Conservation (phyloP, 2,888 invertebrate genomes). For the Synanthedon formicaeformis region DNA sequence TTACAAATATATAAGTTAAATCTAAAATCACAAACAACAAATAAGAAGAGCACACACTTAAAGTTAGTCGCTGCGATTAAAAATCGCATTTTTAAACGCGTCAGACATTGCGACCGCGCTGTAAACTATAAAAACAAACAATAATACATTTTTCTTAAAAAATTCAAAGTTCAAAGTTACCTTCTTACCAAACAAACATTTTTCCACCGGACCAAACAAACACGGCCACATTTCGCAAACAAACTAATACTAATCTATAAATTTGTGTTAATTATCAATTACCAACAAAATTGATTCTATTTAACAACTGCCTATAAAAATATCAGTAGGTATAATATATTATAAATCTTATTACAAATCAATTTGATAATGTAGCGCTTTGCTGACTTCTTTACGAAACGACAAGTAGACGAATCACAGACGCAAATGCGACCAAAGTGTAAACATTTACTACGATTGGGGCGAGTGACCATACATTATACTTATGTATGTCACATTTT, state of each 20-base stretch:
- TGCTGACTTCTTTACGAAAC: conserved; percentile 20
- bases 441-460: too few species aligned
- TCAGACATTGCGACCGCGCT: too few species aligned
- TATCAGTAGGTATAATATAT: conserved; percentile 19
- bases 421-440: too few species aligned
- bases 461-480: too few species aligned
- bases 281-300: conserved; percentile 60
- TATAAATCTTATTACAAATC: conserved; percentile 61
- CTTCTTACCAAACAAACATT: not conserved
- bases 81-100: too few species aligned
- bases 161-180: not conserved
- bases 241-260: not conserved
- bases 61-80: too few species aligned
- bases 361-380: conserved; percentile 27
- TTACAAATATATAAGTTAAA: too few species aligned
- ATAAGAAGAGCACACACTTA: too few species aligned
- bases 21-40: too few species aligned
- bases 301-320: conserved; percentile 66
- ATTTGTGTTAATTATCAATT: not conserved
- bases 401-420: too few species aligned
- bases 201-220: not conserved
- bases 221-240: not conserved
- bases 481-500: too few species aligned
- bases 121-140: too few species aligned
- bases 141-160: not conserved